Evolutionary conservation across 2,113 vertebrate species (phyloP).

Genomic region (Petroica traversi): DNA sequence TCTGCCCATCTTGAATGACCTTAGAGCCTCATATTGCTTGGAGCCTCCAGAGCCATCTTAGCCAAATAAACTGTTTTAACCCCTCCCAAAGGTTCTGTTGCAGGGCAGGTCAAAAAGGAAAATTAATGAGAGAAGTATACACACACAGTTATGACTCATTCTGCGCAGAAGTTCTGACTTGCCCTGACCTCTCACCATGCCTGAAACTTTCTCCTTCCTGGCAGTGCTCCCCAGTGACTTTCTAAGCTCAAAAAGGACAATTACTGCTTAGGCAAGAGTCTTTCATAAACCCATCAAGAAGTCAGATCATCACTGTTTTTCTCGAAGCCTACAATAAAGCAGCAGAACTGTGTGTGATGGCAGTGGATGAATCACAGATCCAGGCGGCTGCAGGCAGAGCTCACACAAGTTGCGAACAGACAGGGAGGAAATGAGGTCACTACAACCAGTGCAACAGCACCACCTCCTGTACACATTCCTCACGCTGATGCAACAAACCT

Average conservation of each 20-base stretch:
- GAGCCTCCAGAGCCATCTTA: background rate
- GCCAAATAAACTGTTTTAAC: background rate
- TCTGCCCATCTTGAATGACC: background rate
- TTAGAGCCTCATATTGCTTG: background rate
- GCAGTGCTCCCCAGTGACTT: background rate
- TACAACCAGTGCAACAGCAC: slow-evolving; percentile 49
- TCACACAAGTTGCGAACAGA: background rate
- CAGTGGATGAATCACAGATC: background rate
- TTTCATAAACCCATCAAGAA: background rate
- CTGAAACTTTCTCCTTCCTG: slow-evolving; percentile 11
- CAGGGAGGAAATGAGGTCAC: background rate
- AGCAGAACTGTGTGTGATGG: background rate
- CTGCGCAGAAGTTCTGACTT: slow-evolving; percentile 36
- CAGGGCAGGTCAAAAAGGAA: slow-evolving; percentile 20
- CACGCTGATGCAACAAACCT: background rate
- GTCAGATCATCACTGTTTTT: background rate
- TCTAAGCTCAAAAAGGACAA: slow-evolving; percentile 3
- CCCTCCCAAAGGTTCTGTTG: background rate
- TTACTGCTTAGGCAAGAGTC: background rate
- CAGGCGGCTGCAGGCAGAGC: background rate
- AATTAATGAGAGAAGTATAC: background rate
- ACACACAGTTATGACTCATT: slow-evolving; percentile 16
- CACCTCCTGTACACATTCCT: slow-evolving; percentile 18
- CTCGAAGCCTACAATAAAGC: background rate
- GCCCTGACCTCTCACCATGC: background rate